These are phyloP conservation scores for Tupiocoris notatus DNA, from an alignment of 2,888 invertebrate species.

Conservation along the genomic window DNA sequence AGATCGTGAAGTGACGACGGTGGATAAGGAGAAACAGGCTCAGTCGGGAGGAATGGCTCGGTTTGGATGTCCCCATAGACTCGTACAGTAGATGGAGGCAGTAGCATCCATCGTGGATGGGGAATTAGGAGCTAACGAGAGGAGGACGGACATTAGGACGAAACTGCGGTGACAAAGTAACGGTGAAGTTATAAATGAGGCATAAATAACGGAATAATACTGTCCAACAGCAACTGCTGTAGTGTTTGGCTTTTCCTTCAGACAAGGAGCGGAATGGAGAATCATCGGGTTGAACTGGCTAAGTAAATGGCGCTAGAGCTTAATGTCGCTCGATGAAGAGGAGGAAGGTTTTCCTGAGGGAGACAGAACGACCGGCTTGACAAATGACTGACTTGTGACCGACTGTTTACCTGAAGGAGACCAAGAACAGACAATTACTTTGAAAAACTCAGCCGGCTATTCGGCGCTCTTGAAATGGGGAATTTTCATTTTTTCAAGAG, in stretches of 20 bases:
- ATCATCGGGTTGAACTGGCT: too few relatives aligned
- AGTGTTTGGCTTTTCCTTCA: background rate
- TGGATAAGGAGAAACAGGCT: background rate
- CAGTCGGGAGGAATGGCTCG: background rate
- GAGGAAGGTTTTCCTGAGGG: background rate
- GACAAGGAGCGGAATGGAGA: background rate
- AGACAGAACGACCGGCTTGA: too few relatives aligned
- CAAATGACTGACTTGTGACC: constrained; percentile 42
- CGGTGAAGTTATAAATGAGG: constrained; percentile 42
- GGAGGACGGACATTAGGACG: constrained; percentile 35
- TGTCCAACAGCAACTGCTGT: constrained; percentile 11
- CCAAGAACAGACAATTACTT: too few relatives aligned
- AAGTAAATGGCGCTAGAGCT: background rate
- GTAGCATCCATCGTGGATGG: background rate
- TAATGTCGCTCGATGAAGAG: background rate
- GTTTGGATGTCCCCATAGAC: background rate
- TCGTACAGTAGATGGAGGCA: too few relatives aligned
- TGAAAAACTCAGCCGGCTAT: too few relatives aligned
- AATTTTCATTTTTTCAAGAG: too few relatives aligned
- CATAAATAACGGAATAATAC: constrained; percentile 43
- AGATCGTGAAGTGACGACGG: background rate
- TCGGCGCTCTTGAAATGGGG: too few relatives aligned
- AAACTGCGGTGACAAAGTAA: constrained; percentile 43
- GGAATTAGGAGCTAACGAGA: constrained; percentile 36
- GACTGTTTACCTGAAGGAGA: too few relatives aligned